Evolutionary conservation across 2,113 vertebrate genomes (phyloP).

Genomic region (Vulpes ferrilata): DNA sequence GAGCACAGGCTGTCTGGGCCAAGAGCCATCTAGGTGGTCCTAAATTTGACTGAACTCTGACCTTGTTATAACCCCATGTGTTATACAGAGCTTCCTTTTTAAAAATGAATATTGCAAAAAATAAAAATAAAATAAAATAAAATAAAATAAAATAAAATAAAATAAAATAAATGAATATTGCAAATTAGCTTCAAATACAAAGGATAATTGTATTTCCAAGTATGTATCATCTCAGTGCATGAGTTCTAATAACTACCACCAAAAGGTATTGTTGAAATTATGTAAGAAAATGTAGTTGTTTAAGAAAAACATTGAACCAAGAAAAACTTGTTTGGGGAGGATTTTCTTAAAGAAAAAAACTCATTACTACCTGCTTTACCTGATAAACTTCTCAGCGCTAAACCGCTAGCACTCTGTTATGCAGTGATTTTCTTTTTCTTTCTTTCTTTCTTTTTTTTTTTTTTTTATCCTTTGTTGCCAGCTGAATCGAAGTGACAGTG

Average conservation of each 20-base stretch:
- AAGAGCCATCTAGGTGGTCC: neutral
- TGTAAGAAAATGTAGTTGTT: neutral
- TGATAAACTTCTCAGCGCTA: neutral
- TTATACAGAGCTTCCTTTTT: neutral
- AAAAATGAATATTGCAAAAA: neutral
- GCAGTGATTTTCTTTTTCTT: neutral
- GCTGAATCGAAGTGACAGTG: constrained; percentile 93
- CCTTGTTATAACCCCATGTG: neutral
- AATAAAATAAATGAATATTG: no score
- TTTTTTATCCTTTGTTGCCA: constrained; percentile 75
- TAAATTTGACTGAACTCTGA: neutral
- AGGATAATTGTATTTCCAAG: neutral
- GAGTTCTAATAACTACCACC: neutral
- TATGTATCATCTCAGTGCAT: neutral
- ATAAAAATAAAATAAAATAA: no score
- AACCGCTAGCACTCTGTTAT: neutral
- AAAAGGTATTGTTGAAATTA: neutral
- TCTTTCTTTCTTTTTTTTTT: neutral
- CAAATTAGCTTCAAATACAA: neutral
- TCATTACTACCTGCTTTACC: neutral
- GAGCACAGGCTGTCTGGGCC: rapidly evolving
- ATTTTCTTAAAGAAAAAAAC: neutral
- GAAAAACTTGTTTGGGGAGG: neutral
- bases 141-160: no score
- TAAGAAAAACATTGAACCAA: neutral